Conservation (phyloP, 2,888 invertebrate genomes). For the Chaetogeoica ovagalla region DNA sequence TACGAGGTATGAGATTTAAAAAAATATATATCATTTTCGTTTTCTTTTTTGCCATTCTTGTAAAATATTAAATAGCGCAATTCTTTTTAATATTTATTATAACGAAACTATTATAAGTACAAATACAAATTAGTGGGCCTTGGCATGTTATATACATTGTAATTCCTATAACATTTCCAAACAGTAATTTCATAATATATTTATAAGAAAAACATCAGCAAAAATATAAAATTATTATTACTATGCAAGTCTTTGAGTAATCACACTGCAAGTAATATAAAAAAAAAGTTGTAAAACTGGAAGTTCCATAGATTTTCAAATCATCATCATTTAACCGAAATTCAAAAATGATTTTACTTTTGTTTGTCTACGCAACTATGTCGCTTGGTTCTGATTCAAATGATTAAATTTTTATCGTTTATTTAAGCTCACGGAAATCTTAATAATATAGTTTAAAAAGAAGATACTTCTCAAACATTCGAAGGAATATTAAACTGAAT, state of each 20-base stretch:
- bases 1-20: no score
- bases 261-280: neutral
- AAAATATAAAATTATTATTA: constrained; percentile 2
- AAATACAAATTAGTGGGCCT: neutral
- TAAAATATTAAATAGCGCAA: no score
- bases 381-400: no score
- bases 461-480: no score
- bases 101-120: neutral
- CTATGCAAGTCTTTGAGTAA: neutral
- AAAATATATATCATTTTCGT: no score
- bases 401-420: no score
- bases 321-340: neutral
- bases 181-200: constrained; percentile 1
- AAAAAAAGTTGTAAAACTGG: neutral
- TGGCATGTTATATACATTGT: neutral
- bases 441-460: no score
- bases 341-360: no score
- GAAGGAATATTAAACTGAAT: no score
- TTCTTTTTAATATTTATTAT: neutral
- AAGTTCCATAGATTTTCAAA: neutral
- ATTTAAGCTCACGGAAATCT: no score
- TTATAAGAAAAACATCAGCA: neutral
- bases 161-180: neutral
- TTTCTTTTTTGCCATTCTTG: no score
- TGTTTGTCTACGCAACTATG: no score